A percentile compares a stretch with the other conserved stretches of the same genome.
phyloP scores from a whole-genome alignment of 2,797 vertebrate species.

The Molossus alvarezi region DNA sequence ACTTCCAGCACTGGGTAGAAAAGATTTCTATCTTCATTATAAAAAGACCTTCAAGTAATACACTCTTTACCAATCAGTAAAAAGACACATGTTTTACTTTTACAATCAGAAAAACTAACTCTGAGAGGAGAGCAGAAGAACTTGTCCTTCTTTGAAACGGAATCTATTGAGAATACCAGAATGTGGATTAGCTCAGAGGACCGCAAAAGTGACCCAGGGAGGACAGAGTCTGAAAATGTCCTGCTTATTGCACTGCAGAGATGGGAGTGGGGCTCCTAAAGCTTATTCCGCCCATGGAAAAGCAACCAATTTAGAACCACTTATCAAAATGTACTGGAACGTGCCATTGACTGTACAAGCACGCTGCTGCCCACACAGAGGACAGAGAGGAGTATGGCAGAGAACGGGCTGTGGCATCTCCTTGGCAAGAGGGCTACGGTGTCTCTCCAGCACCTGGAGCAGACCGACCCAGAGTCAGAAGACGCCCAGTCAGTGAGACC shows the following conservation, averaged over 20 bases:
- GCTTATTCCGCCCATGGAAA: background rate
- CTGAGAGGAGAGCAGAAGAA: conserved; percentile 54
- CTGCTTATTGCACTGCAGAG: conserved; percentile 23
- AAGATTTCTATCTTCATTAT: conserved; percentile 59
- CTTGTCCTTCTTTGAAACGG: conserved; percentile 50
- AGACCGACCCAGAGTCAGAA: conserved; percentile 1
- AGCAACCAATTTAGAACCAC: conserved; percentile 59
- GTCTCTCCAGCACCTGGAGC: background rate
- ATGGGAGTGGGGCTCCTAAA: conserved; percentile 35
- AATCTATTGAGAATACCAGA: conserved; percentile 62
- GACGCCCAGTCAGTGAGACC: background rate
- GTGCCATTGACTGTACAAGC: background rate
- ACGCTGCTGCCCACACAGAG: background rate
- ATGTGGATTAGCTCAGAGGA: conserved; percentile 36
- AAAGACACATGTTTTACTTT: conserved; percentile 62
- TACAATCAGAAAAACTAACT: conserved; percentile 54
- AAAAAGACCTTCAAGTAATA: conserved; percentile 68
- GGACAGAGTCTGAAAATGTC: conserved; percentile 12
- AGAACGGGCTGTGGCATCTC: background rate
- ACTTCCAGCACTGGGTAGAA: background rate
- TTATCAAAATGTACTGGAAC: conserved; percentile 49
- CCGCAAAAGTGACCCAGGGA: background rate
- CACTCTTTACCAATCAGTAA: conserved; percentile 54
- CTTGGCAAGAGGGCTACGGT: background rate
- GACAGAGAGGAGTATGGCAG: background rate